These are phyloP conservation scores for zebrafish (Danio rerio) DNA, from an alignment of 2,113 vertebrate species.

Conservation along the genomic window DNA sequence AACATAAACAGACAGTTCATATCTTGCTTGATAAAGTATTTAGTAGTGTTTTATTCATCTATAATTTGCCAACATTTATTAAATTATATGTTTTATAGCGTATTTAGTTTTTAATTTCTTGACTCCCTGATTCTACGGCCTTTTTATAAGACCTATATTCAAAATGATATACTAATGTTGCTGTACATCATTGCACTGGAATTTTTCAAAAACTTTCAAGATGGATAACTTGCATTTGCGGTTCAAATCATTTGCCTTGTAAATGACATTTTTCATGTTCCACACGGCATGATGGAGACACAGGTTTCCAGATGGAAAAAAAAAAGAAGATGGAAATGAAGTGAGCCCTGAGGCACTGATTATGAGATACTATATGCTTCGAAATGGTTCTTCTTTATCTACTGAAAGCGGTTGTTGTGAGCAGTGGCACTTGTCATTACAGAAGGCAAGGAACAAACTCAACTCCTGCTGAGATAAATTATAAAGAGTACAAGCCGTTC, in stretches of 20 bases:
- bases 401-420: conserved; percentile 4
- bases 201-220: neutral
- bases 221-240: conserved; percentile 18
- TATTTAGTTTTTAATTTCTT: too few relatives aligned
- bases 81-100: too few relatives aligned
- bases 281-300: conserved; percentile 18
- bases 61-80: too few relatives aligned
- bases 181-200: neutral
- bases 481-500: conserved; percentile 15
- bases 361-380: conserved; percentile 7
- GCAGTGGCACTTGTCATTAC: conserved; percentile 1
- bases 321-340: conserved; percentile 38
- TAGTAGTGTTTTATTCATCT: too few relatives aligned
- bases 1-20: too few relatives aligned
- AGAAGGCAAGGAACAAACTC: conserved; percentile 21
- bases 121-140: too few relatives aligned
- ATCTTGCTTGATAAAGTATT: too few relatives aligned
- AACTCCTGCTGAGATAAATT: conserved; percentile 23
- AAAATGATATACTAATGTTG: too few relatives aligned
- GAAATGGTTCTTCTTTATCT: conserved; percentile 23
- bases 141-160: too few relatives aligned
- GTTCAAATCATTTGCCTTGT: neutral
- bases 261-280: conserved; percentile 31
- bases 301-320: conserved; percentile 35
- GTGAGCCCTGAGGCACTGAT: conserved; percentile 12